Conservation (phyloP, 2,888 invertebrate species). For the Steromphala cineraria region DNA sequence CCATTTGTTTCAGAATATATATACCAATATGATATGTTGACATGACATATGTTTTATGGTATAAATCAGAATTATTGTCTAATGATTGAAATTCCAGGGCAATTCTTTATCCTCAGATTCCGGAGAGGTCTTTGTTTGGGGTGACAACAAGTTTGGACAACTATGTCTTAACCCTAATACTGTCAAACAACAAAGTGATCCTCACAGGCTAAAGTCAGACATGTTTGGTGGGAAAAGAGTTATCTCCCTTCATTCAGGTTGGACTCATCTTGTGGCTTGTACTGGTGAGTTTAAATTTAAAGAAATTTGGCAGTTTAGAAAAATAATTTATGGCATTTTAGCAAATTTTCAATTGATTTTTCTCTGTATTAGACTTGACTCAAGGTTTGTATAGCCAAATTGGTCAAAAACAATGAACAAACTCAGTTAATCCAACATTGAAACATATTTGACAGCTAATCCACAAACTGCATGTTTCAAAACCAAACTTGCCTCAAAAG, state of each 20-base stretch:
- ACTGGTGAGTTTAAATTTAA: conserved; percentile 51
- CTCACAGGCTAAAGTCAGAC: conserved; percentile 29
- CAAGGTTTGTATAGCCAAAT: too few species aligned
- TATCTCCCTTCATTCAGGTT: conserved; percentile 54
- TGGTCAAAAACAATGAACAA: too few species aligned
- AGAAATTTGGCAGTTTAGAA: background rate
- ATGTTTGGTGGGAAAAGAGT: conserved; percentile 38
- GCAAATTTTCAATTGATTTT: too few species aligned
- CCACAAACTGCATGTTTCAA: too few species aligned
- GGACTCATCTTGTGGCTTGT: conserved; percentile 64
- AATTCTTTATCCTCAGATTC: conserved; percentile 38
- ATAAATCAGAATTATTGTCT: too few species aligned
- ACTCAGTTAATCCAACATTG: too few species aligned
- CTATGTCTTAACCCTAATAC: conserved; percentile 37
- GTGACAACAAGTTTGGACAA: conserved; percentile 70
- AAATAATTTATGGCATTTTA: background rate
- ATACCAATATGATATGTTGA: too few species aligned
- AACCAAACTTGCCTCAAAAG: too few species aligned
- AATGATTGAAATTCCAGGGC: conserved; percentile 45
- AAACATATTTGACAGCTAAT: too few species aligned
- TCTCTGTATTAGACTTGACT: too few species aligned
- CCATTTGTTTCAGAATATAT: too few species aligned
- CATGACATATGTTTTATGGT: too few species aligned
- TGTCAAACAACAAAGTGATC: conserved; percentile 25
- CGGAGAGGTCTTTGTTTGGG: conserved; percentile 61